Conservation (phyloP, 1,140 invertebrate genomes). For the Propsilocerus akamusi region DNA sequence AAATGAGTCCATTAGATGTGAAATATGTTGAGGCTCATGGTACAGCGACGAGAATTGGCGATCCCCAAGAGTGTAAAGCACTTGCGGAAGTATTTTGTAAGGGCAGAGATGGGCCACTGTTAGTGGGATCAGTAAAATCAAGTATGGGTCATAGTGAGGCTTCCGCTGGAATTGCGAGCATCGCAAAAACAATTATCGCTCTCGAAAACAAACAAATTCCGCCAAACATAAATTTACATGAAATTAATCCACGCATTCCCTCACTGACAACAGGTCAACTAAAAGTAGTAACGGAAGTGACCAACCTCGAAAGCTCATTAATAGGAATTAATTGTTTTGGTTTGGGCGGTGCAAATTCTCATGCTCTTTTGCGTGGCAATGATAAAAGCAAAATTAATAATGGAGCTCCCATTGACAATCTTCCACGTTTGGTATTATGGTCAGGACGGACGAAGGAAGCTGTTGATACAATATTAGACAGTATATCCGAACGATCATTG, state of each 20-base stretch:
- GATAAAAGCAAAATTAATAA: slow-evolving; percentile 37
- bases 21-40: slow-evolving; percentile 84
- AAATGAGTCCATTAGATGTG: slow-evolving; percentile 46
- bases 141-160: slow-evolving; percentile 55
- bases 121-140: slow-evolving; percentile 51
- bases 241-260: slow-evolving; percentile 45
- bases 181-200: slow-evolving; percentile 53
- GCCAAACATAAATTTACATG: slow-evolving; percentile 57
- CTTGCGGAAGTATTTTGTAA: slow-evolving; percentile 68
- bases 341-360: slow-evolving; percentile 60
- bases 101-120: slow-evolving; percentile 32
- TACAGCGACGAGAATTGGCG: slow-evolving; percentile 60
- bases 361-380: slow-evolving; percentile 46
- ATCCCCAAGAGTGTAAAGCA: slow-evolving; percentile 74
- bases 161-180: slow-evolving; percentile 33
- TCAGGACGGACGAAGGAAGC: slow-evolving; percentile 40
- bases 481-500: slow-evolving; percentile 33
- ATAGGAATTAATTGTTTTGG: slow-evolving; percentile 55
- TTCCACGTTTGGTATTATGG: slow-evolving; percentile 30
- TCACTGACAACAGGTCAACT: slow-evolving; percentile 44
- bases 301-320: slow-evolving; percentile 32
- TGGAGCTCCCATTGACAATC: slow-evolving; percentile 27
- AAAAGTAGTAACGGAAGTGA: slow-evolving; percentile 40
- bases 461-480: slow-evolving; percentile 43
- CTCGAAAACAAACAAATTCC: slow-evolving; percentile 51